Evolutionary conservation across 2,797 vertebrate genomes (phyloP), one percentile per base, ranked within the genome.

Genomic region (Labroides dimidiatus): DNA sequence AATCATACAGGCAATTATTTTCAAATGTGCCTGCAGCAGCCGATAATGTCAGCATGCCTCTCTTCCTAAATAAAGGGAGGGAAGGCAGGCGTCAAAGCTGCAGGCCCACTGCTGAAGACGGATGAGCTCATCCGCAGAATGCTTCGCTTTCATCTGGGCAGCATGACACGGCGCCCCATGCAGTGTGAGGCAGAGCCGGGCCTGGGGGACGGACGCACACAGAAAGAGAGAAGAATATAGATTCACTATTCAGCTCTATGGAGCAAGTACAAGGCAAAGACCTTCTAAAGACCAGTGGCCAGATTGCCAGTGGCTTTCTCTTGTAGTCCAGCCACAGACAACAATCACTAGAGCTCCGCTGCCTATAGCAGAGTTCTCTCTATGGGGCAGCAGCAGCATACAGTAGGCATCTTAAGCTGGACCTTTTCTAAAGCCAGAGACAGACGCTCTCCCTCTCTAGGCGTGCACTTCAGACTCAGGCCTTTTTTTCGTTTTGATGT

Each of bases 1-100:
- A 93, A 93, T 93, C 91, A 93, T 91, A 92, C 91, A 91, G 91
- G 88, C 93, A 93, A 93, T 94, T 94, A 93, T 94, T 93, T 92
- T 90, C 90, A 91, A 93, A 93, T 91, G 90, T 87, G 92, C 90
- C 93, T 93, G 93, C 92, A 90, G 91, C 84, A 79, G 90, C 87
- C 88, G 93, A 94, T 93, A 94, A 92, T 94, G 93, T 94, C 93
- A 93, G 85, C 54, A 70, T 27, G 83, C 88, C 82, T 90, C 92
- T 90, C 89, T 86, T 77, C 87, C 91, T 81, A 91, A 93, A 91
- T 89, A 92, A 90, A 88, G 78, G 88, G 83, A 89, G 84, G 86
- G 80, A 89, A 87, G 84, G 86, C 82, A 75, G 86, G 85, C 87
- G 84, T 89, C 85, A 77, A 77, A 79, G 89, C 91, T 86, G 87